Evolutionary conservation across 2,888 invertebrate species (phyloP).

Genomic region (Eutolmus rufibarbis): DNA sequence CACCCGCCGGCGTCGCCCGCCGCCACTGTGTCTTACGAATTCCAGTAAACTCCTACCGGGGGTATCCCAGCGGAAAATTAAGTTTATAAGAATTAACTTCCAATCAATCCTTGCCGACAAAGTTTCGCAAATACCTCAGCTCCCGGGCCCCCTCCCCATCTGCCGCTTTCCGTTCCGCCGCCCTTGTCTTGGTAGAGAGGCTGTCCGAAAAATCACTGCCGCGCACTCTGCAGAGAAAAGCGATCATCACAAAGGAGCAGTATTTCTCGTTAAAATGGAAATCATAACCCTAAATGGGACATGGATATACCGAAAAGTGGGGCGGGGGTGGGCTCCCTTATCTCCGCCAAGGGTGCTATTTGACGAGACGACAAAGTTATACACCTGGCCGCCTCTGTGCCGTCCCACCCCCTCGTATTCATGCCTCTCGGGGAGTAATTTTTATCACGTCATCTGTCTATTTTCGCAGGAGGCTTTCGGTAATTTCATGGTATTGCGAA

Average conservation of each 20-base stretch:
- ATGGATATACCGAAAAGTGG: neutral
- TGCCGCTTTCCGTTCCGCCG: neutral
- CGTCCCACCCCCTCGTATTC: neutral
- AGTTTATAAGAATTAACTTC: conserved; percentile 23
- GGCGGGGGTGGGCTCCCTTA: neutral
- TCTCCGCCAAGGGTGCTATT: neutral
- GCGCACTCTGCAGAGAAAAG: neutral
- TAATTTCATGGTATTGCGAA: conserved; percentile 34
- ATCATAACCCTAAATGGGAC: neutral
- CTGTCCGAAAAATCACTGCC: neutral
- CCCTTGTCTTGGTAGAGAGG: neutral
- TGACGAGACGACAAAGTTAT: neutral
- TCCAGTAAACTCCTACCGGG: neutral
- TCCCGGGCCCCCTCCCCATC: neutral
- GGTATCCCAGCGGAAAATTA: conserved; percentile 19
- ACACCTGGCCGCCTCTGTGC: neutral
- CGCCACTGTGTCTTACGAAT: neutral
- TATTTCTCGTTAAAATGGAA: conserved; percentile 17
- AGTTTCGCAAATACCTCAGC: neutral
- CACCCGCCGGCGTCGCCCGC: neutral
- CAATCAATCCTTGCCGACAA: neutral
- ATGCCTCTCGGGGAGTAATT: neutral
- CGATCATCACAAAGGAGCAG: neutral
- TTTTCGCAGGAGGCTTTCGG: conserved; percentile 27
- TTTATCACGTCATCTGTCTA: conserved; percentile 19